Percentiles rank a stretch among this genome's conserved stretches.
These are phyloP conservation scores for Tethya wilhelma DNA, from an alignment of 37 sponge, comb jelly and placozoan species.

Conservation along the genomic window DNA sequence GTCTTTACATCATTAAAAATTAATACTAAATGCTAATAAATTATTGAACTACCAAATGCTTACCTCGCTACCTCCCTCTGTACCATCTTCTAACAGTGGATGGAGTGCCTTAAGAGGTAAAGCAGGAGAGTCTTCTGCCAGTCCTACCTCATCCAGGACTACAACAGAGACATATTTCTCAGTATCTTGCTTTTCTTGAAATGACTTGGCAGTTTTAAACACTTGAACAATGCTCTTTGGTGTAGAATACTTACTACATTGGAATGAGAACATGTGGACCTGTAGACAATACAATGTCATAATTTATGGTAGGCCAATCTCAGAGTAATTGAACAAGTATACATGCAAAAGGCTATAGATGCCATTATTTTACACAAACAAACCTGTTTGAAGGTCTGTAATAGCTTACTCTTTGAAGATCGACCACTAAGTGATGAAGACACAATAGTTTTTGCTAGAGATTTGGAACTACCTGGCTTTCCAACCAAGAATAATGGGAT, in stretches of 20 bases:
- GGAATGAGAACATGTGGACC: conserved; percentile 81
- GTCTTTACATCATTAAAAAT: background rate
- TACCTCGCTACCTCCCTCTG: background rate
- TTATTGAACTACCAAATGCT: background rate
- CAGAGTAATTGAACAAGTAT: no score
- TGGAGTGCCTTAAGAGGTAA: conserved; percentile 67
- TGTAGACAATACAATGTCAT: no score
- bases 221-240: conserved; percentile 78
- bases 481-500: conserved; percentile 96
- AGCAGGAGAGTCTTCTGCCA: conserved; percentile 92
- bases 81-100: background rate
- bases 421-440: conserved; percentile 78
- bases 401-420: conserved; percentile 4
- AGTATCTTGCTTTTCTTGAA: conserved; percentile 58
- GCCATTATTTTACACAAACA: background rate
- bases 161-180: conserved; percentile 77
- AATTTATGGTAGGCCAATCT: no score
- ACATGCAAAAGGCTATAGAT: background rate
- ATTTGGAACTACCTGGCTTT: conserved; percentile 96
- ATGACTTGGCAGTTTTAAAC: conserved; percentile 64
- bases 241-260: conserved; percentile 84
- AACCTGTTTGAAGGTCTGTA: conserved; percentile 60
- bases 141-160: conserved; percentile 92
- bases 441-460: conserved; percentile 84
- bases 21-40: background rate